Conservation (phyloP, 1,140 invertebrate species). For the Araneus ventricosus region DNA sequence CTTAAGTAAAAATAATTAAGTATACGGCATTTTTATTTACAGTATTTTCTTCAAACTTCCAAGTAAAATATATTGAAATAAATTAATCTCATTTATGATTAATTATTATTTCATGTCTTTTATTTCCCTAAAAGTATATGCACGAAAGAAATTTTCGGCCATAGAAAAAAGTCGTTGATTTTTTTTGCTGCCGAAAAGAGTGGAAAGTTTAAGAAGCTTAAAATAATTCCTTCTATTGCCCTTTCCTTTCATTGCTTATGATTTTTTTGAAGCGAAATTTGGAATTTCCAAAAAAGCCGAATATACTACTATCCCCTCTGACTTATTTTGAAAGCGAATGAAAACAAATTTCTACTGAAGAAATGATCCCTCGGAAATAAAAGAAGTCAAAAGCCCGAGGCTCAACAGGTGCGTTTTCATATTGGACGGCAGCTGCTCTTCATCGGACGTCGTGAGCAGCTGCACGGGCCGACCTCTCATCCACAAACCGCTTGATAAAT, state of each 20-base stretch:
- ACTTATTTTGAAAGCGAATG: slow-evolving; percentile 1
- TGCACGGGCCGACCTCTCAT: slow-evolving; percentile 44
- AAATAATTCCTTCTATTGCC: neutral
- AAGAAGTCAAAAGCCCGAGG: neutral
- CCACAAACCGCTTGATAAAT: slow-evolving; percentile 37
- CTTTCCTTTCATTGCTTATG: neutral
- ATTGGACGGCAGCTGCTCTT: slow-evolving; percentile 30
- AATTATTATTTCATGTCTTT: neutral
- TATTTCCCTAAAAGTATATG: neutral
- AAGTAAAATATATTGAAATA: too few relatives aligned
- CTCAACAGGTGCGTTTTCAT: slow-evolving; percentile 49
- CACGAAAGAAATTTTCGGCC: neutral
- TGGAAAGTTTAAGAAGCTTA: too few relatives aligned
- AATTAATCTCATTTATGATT: neutral
- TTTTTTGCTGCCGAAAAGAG: too few relatives aligned
- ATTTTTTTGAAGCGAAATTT: neutral
- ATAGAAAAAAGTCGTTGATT: neutral
- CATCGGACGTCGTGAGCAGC: slow-evolving; percentile 28
- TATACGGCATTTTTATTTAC: too few relatives aligned
- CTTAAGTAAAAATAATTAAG: too few relatives aligned
- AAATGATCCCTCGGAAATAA: slow-evolving; percentile 22
- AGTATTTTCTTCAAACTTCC: too few relatives aligned
- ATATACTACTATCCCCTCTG: neutral
- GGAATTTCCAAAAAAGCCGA: neutral
- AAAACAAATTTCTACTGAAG: neutral